These are phyloP conservation scores for Oeneis ivallda DNA, from an alignment of 2,888 invertebrate genomes.

Conservation along the genomic window DNA sequence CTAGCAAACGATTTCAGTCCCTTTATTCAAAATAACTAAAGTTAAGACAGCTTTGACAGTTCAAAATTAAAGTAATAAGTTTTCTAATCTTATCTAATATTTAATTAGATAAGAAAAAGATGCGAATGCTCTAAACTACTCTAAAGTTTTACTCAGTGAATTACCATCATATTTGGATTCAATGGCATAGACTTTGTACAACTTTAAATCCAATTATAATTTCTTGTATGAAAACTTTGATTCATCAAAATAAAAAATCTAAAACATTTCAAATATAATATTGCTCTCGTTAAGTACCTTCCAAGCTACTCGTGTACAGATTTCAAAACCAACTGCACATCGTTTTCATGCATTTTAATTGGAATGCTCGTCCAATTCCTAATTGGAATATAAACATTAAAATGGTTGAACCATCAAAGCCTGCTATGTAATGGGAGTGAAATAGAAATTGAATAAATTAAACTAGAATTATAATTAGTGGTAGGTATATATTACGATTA, in stretches of 20 bases:
- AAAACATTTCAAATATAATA: neutral
- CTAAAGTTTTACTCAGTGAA: no score
- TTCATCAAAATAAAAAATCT: neutral
- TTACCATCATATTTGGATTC: no score
- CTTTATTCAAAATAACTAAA: no score
- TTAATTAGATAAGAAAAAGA: no score
- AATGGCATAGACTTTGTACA: no score
- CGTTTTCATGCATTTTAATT: slow-evolving; percentile 18
- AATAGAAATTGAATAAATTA: neutral
- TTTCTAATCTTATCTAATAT: no score
- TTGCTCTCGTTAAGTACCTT: neutral
- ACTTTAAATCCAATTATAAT: no score
- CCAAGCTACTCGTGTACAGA: neutral
- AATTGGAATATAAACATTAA: slow-evolving; percentile 21
- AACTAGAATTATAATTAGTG: neutral
- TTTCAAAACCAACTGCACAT: slow-evolving; percentile 15
- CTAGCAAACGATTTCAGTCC: no score
- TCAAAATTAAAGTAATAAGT: no score
- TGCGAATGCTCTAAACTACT: no score
- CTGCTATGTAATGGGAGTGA: neutral
- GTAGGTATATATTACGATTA: neutral
- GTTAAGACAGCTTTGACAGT: no score
- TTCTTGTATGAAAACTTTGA: neutral
- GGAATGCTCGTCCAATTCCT: slow-evolving; percentile 15
- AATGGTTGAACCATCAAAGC: slow-evolving; percentile 3